Evolutionary conservation across 2,113 vertebrate genomes (phyloP).

Genomic region (Toxostoma redivivum): DNA sequence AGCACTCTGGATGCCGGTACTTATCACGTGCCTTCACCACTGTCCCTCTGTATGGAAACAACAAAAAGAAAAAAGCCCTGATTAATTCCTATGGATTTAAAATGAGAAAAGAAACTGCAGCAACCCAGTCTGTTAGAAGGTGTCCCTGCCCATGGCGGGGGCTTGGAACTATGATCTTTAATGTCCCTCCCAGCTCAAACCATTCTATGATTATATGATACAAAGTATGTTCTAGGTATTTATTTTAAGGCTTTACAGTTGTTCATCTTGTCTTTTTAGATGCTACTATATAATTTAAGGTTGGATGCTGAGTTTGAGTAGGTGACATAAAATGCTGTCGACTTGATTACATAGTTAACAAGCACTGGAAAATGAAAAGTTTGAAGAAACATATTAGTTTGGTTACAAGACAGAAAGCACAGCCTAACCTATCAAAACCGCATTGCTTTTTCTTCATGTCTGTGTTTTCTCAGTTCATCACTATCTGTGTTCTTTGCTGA

Average conservation of each 20-base stretch:
- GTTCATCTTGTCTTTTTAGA: not conserved
- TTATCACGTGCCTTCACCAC: conserved; percentile 96
- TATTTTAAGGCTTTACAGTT: not conserved
- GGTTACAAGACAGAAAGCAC: not conserved
- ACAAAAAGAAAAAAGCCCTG: not conserved
- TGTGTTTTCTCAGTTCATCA: not conserved
- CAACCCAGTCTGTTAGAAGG: not conserved
- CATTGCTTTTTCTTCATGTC: not conserved
- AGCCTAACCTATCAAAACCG: not conserved
- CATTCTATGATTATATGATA: not conserved
- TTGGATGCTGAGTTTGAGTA: not conserved
- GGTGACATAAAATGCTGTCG: not conserved
- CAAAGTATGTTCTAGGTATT: not conserved
- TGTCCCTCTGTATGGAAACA: conserved; percentile 77
- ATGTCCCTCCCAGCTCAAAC: not conserved
- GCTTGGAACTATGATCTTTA: not conserved
- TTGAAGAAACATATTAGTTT: not conserved
- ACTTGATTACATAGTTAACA: not conserved
- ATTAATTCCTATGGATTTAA: not conserved
- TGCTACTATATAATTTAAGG: not conserved
- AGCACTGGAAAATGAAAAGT: not conserved
- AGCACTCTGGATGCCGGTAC: conserved; percentile 91
- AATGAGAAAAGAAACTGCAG: not conserved
- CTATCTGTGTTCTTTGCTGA: not conserved
- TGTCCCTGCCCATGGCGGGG: not conserved